Percentiles rank a stretch among this genome's conserved stretches.
phyloP scores from a whole-genome alignment of 1,140 invertebrate genomes.

The Stegodyphus dumicola region DNA sequence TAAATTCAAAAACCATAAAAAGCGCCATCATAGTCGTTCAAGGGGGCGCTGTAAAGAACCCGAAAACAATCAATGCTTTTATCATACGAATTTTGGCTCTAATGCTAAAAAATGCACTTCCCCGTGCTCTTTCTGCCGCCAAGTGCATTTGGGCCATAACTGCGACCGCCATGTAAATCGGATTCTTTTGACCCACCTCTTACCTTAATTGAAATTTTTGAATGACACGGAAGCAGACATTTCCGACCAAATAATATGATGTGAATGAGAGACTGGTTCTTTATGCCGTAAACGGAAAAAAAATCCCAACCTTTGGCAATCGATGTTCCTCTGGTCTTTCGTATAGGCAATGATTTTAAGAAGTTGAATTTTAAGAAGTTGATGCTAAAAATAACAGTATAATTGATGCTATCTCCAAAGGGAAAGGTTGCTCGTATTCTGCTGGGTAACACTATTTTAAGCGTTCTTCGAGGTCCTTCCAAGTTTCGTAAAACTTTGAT shows the following conservation, averaged over 20 bases:
- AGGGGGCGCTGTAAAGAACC: not conserved
- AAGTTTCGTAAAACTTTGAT: no score
- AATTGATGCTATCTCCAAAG: no score
- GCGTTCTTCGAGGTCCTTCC: no score
- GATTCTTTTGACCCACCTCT: not conserved
- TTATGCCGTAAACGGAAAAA: constrained; percentile 29
- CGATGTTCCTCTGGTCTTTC: constrained; percentile 3
- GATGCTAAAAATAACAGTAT: constrained; percentile 10
- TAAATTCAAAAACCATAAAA: not conserved
- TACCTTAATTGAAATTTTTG: not conserved
- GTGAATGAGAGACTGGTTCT: not conserved
- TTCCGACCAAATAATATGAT: not conserved
- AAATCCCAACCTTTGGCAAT: constrained; percentile 22
- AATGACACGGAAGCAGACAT: constrained; percentile 34
- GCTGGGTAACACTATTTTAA: no score
- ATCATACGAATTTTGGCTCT: constrained; percentile 41
- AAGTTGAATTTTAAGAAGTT: constrained; percentile 32
- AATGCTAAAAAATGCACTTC: constrained; percentile 28
- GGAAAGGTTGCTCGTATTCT: no score
- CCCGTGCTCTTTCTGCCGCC: not conserved
- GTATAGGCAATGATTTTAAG: constrained; percentile 39
- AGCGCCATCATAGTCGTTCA: not conserved
- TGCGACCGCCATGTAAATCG: not conserved
- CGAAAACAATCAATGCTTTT: not conserved
- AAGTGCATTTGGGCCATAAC: not conserved